Evolutionary conservation across 2,113 vertebrate genomes (phyloP).

Genomic region (Symphodus melops): DNA sequence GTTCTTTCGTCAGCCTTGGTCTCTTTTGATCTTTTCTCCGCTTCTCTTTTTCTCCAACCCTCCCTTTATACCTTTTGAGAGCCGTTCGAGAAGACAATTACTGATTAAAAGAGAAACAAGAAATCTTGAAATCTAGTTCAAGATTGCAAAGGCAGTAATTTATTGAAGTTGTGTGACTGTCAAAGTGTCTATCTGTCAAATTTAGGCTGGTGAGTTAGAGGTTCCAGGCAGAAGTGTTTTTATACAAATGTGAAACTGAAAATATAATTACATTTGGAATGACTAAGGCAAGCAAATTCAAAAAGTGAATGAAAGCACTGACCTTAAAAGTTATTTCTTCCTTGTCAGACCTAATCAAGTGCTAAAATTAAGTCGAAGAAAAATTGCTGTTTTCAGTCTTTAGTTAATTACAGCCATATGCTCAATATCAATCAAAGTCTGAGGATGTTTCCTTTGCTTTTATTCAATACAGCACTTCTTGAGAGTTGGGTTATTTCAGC

Average conservation of each 20-base stretch:
- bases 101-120: conserved; percentile 17
- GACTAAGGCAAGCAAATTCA: not conserved
- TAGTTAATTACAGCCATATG: not conserved
- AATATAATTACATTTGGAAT: not conserved
- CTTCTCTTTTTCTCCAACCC: not conserved
- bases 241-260: conserved; percentile 12
- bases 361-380: not conserved
- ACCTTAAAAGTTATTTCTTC: not conserved
- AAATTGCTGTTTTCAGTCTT: too few species aligned
- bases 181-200: not conserved
- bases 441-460: not conserved
- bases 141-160: not conserved
- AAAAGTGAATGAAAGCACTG: not conserved
- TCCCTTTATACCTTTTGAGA: conserved; percentile 13
- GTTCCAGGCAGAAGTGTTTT: not conserved
- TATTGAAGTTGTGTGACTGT: conserved; percentile 9
- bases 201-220: not conserved
- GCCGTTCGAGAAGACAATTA: not conserved
- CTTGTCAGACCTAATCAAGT: not conserved
- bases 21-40: conserved; percentile 41
- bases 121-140: conserved; percentile 8
- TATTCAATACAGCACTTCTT: conserved; percentile 24
- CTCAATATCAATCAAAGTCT: not conserved
- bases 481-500: conserved; percentile 29
- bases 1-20: conserved; percentile 43